A percentile compares a stretch with the other conserved stretches of the same genome.
Evolutionary conservation across 1,140 invertebrate genomes (phyloP).

Genomic region (Elymnias hypermnestra): DNA sequence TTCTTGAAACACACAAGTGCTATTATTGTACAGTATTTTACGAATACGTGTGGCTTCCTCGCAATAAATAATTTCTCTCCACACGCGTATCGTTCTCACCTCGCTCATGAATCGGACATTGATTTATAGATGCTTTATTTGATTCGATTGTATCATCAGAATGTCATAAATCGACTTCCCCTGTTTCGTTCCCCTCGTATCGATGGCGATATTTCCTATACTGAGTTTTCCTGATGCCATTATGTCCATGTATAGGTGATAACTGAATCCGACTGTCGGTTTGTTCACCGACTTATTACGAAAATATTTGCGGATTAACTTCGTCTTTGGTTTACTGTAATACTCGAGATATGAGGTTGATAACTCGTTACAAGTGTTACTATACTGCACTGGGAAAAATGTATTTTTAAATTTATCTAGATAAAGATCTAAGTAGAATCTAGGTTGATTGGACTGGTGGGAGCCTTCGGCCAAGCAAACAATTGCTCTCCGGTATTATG

Average conservation of each 20-base stretch:
- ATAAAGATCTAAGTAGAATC: too few species aligned
- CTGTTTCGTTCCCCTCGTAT: conserved; percentile 30
- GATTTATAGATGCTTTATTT: conserved; percentile 71
- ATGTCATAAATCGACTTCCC: conserved; percentile 65
- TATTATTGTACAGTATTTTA: not conserved
- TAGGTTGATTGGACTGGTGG: too few species aligned
- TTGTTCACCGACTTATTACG: conserved; percentile 21
- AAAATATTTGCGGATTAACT: not conserved
- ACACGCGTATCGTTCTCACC: conserved; percentile 39
- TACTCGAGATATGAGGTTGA: too few species aligned
- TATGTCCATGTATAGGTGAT: conserved; percentile 38
- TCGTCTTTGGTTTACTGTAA: too few species aligned
- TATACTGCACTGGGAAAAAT: too few species aligned
- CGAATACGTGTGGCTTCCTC: not conserved
- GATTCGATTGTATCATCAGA: conserved; percentile 75
- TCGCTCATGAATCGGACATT: conserved; percentile 57
- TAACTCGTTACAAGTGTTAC: too few species aligned
- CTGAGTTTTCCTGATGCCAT: conserved; percentile 59
- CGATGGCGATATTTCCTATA: conserved; percentile 44
- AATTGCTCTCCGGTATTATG: too few species aligned
- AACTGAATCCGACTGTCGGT: conserved; percentile 36
- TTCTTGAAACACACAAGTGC: too few species aligned
- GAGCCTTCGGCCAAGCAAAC: too few species aligned
- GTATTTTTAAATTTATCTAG: too few species aligned
- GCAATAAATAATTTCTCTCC: conserved; percentile 2